Base-by-base conservation (phyloP, 2,797 vertebrate genomes). In the Chelmon rostratus region DNA sequence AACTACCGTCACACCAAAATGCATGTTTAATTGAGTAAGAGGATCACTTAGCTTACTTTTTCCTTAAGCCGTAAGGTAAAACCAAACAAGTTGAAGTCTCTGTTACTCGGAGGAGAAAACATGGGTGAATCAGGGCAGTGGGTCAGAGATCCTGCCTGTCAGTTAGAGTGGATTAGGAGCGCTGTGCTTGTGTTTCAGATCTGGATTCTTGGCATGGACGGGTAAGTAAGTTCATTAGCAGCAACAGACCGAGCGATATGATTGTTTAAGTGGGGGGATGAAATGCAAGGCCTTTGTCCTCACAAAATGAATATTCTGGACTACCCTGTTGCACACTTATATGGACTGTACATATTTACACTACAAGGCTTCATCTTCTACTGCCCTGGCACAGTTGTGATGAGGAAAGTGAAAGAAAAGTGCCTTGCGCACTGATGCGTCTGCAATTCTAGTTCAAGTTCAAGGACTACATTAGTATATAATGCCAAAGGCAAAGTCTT, bases 51-150 rank as follows among this genome's bases (percentile, higher is more conserved):
- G 54, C 42, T 71, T 73, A 63, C 50, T 50, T 59, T 61, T 16
- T 25, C 56, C 59, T 12, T 68, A 82, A 73, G 46, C 74, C 35
- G 31, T 56, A 50, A 52, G 61, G 82, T 87, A 78, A 88, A 84
- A 65, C 68, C 38, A 83, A 87, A 81, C 68, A 88, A 70, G 75
- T 72, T 67, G 42, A 86, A 78, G 78, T 79, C 49, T 77, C 40
- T 66, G 76, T 47, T 49, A 75, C 21, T 10, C 53, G 59, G 61
- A 62, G 78, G 73, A 84, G 72, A 80, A 89, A 84, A 80, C 77
- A 87, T 19, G 72, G 79, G 57, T 82, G 83, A 93, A 91, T 87
- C 76, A 90, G 89, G 92, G 87, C 88, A 92, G 86, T 91, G 86
- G 91, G 91, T 92, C 86, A 91, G 81, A 63, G 73, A 88, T 91